Conservation (phyloP, 2,113 vertebrate species). For the Indicator maculatus region DNA sequence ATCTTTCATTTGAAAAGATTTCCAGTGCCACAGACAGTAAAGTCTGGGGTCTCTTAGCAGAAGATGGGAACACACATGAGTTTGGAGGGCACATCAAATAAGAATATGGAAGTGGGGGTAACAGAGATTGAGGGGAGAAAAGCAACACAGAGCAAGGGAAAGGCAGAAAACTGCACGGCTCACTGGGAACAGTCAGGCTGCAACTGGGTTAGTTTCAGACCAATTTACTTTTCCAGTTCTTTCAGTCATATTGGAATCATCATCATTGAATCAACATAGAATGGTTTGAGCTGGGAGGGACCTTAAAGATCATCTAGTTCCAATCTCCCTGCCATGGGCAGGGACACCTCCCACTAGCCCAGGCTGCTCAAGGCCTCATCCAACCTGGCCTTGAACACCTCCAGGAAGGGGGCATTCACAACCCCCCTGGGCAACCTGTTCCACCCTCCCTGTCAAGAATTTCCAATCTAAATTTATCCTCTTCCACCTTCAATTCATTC, state of each 20-base stretch:
- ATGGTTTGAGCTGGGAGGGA: too few species aligned
- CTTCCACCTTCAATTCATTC: too few species aligned
- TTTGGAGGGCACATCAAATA: neutral
- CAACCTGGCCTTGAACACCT: too few species aligned
- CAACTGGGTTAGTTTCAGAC: constrained; percentile 3
- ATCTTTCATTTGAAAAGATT: neutral
- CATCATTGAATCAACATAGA: too few species aligned
- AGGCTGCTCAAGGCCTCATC: too few species aligned
- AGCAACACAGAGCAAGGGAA: neutral
- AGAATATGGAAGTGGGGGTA: neutral
- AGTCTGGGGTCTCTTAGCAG: neutral
- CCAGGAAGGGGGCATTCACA: too few species aligned
- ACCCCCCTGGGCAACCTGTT: too few species aligned
- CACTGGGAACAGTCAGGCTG: neutral
- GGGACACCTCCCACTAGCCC: too few species aligned
- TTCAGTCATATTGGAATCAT: neutral
- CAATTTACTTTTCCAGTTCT: neutral
- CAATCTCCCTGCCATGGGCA: too few species aligned
- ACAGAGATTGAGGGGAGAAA: neutral
- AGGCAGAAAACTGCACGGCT: neutral
- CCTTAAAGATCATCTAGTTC: too few species aligned
- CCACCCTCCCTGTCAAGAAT: too few species aligned
- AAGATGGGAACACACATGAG: neutral
- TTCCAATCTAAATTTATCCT: too few species aligned
- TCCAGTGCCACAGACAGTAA: neutral